Evolutionary conservation across 2,797 vertebrate genomes (phyloP), one percentile per base, ranked within the genome.

Genomic region (Spizella passerina): DNA sequence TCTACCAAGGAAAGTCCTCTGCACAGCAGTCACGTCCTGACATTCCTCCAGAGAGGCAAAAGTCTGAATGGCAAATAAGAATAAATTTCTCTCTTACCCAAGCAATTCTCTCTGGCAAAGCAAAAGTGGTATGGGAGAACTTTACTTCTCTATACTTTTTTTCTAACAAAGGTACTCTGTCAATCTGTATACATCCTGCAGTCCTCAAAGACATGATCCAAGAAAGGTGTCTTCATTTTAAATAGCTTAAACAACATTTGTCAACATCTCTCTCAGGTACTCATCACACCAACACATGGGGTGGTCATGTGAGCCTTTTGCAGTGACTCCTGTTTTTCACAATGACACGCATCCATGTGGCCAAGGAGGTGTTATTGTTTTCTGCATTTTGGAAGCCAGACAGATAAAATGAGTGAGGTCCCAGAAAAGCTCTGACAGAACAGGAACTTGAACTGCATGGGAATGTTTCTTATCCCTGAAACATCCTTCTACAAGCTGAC

Each of bases 61-160:
- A 82, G 32, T 79, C 82, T 92, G 59, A 82, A 90, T 72, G 50
- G 38, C 38, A 88, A 86, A 43, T 36, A 77, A 44, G 56, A 82
- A 82, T 43, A 60, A 70, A 77, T 81, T 63, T 95, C n/a, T 66
- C 14, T 79, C 60, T 86, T 84, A 84, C 32, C 19, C 2, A 1
- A 77, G 39, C 4, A 21, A n/a, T 59, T 83, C 23, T 86, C 81
- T 70, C 44, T 53, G 18, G 17, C 10, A 41, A 73, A 59, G 22
- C 22, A 90, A 69, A 93, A 72, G 34, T 12, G 4, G 9, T 1
- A 1, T 27, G 68, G 11, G 16, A 36, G 6, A 66, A 56, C 14
- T 41, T 17, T 34, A 60, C 19, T 78, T 71, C 53, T 39, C 38
- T 29, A 15, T 21, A 21, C 3, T 10, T 59, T 81, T 85, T 39